These are phyloP conservation scores for Ptyas mucosa DNA, from an alignment of 2,113 vertebrate species.

Conservation along the genomic window DNA sequence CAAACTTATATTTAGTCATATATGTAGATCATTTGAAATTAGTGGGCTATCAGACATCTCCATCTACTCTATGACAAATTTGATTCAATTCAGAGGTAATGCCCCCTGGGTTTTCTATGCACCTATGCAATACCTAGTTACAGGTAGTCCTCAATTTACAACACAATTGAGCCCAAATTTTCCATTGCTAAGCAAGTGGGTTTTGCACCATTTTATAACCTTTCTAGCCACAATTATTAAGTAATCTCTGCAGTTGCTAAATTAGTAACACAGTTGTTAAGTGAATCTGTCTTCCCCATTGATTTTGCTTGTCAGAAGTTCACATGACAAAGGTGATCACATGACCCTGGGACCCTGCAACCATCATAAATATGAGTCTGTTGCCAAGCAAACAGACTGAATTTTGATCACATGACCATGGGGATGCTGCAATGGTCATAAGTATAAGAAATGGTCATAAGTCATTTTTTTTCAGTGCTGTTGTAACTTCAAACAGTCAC, in stretches of 20 bases:
- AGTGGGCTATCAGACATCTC: neutral
- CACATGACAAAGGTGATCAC: neutral
- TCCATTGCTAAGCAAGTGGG: neutral
- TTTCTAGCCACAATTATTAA: neutral
- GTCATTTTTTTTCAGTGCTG: neutral
- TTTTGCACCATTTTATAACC: neutral
- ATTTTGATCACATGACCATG: neutral
- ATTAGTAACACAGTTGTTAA: neutral
- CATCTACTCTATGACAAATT: neutral
- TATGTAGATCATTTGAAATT: neutral
- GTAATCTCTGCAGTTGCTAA: neutral
- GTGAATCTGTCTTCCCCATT: neutral
- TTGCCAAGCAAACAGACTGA: neutral
- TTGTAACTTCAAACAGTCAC: neutral
- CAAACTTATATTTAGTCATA: neutral
- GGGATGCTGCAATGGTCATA: neutral
- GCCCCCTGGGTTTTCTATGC: neutral
- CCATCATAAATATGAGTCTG: neutral
- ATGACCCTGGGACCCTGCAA: neutral
- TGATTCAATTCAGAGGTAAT: neutral
- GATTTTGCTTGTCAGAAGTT: neutral
- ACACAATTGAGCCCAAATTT: neutral
- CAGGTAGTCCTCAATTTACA: neutral
- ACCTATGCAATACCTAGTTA: neutral
- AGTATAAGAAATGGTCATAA: neutral